Base-by-base conservation (phyloP, 1,140 invertebrate genomes). In the Gryllus bimaculatus region DNA sequence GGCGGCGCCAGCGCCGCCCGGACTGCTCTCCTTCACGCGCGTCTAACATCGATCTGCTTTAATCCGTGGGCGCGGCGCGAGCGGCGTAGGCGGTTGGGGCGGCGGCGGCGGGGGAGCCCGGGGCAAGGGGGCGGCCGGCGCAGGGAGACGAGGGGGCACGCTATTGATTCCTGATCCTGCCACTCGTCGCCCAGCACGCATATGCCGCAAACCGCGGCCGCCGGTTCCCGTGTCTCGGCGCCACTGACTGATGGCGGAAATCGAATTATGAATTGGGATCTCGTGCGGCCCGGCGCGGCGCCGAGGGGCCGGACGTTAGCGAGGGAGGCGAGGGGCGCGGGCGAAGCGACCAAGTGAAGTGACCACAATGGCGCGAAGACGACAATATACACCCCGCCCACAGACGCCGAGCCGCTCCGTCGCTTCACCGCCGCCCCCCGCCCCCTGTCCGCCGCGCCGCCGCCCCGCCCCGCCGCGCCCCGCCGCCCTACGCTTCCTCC, bases 81-180 rank as follows among this genome's bases (percentile, higher is more conserved):
- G 26, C 26, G 26, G 26, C 5, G 26, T 1, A 39, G 26, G 26
- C 26, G 26, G 26, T 5, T 1, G 26, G 26, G 26, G 26, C 26
- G 1, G 26, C 1, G 26, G 26, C 26, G 26, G 26, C 1, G 26
- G 26, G 1, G 26, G 26, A n/a, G n/a, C n/a, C n/a, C n/a, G n/a
- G n/a, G n/a, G n/a, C n/a, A n/a, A n/a, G n/a, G n/a, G n/a, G n/a
- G n/a, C n/a, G n/a, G n/a, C n/a, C 10, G 10, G 54, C 54, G 10
- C 10, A 66, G 54, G 54, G 54, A 66, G 18, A 66, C 54, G 54
- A 10, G 18, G 54, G 15, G 54, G 54, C 10, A 66, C 10, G 54
- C 54, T n/a, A 66, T 66, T 66, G 54, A 66, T 66, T 66, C 54
- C 54, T n/a, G 54, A 66, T 66, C 54, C 54, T 66, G n/a, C 54